Base-by-base conservation (phyloP, 1,140 invertebrate species). In the Hycleus cichorii region DNA sequence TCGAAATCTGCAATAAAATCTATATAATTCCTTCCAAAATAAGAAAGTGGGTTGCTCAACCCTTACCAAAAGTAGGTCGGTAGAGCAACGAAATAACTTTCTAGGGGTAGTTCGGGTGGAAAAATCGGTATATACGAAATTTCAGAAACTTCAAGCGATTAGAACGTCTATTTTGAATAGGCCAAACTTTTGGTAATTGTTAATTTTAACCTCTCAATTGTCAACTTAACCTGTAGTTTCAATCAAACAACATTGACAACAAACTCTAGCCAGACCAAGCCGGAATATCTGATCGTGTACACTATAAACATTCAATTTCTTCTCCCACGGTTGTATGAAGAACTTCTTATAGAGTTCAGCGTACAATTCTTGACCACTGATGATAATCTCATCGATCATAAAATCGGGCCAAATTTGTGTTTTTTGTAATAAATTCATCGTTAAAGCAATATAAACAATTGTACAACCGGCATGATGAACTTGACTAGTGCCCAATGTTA, bases 351-450 rank as follows among this genome's bases (percentile, higher is more conserved):
- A 47, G 8, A 50, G 46, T 24, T 53, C 42, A 2, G 8, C 47
- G 39, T 66, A 68, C 2, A 68, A 24, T 24, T 60, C 50, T 39
- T 66, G 58, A 9, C 66, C 66, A 25, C 59, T 47, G 0, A 57
- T 39, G 65, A 77, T 67, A 1, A 78, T 65, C 54, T 77, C 73
- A 57, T 78, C 76, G 10, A 78, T 68, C 0, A 76, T 77, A 5
- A 66, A 66, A 2, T 71, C 67, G 0, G 75, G 77, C 77, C 77
- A 78, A 3, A 74, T 68, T 11, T 70, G 68, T 3, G 72, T 65
- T 2, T 70, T 60, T 0, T 76, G 65, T 1, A 76, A 56, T 58
- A 73, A 69, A 8, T 75, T 67, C 75, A 78, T 75, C 26, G 73
- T 73, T 0, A 71, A 67, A 0, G 66, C 72, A 9, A 74, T 72